Evolutionary conservation across 2,888 invertebrate species (phyloP), one percentile per base, ranked within the genome.

Genomic region (Apeira syringaria): DNA sequence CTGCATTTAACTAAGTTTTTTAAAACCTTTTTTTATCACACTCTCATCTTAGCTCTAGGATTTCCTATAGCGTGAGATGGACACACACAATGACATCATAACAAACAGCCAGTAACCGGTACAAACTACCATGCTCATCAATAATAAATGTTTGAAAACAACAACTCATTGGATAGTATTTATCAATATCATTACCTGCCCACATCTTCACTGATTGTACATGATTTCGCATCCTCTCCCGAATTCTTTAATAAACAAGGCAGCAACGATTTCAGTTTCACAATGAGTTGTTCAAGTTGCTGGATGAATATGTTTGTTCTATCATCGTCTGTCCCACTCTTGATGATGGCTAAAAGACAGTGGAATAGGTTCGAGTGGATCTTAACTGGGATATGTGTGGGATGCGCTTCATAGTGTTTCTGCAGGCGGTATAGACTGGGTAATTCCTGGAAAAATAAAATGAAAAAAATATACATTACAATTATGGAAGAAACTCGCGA

Each of bases 301-400:
- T 86, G 79, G 10, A 88, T 64, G 49, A 89, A 80, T 29, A 82
- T 80, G 36, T 77, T 76, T 0, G 80, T 74, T 34, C 73, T 66
- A 36, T 83, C 72, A 10, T 61, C 73, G 9, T 77, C 75, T 0
- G 80, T 62, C 3, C 77, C 78, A 28, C 75, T 70, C 43, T 81
- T 77, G 10, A 86, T 65, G 24, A 87, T 83, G 0, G 83, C 79
- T 28, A 82, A 56, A 2, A 89, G 65, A 41, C 87, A 89, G 52
- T 84, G 80, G 61, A 85, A 89, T 32, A 89, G 60, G 47, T 82
- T 80, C 11, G 80, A 74, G 64, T 89, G 87, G 1, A 77, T 67
- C 35, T 74, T 75, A 0, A 76, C 69, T 5, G 86, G 86, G 42
- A 81, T 74, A 41, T 87, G 87, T 1, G 84, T 78, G 1, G 87